phyloP scores from a whole-genome alignment of 2,797 vertebrate species.

The Alcedo atthis region DNA sequence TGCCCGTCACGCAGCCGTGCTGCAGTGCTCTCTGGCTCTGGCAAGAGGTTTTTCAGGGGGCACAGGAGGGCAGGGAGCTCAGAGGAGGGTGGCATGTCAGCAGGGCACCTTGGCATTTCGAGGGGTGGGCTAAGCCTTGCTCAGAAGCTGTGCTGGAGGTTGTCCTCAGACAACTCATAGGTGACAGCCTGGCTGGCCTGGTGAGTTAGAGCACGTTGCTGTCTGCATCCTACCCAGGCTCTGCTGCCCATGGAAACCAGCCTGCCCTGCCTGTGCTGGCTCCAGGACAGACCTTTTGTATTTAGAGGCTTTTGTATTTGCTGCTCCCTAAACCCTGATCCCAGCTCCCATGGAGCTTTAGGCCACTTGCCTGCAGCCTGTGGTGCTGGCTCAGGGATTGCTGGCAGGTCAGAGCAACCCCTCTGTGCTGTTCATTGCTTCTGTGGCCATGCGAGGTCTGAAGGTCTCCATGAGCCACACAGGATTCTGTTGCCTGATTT shows the following conservation, averaged over 20 bases:
- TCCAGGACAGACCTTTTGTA: not conserved
- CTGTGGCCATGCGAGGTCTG: not conserved
- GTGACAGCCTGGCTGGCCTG: not conserved
- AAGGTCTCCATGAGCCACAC: not conserved
- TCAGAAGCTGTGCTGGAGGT: not conserved
- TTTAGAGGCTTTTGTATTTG: not conserved
- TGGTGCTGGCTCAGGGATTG: rapidly evolving
- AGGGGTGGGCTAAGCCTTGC: not conserved
- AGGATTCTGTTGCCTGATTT: not conserved
- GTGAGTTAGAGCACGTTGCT: not conserved
- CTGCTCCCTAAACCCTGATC: not conserved
- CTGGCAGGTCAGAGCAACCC: not conserved
- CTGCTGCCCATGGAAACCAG: not conserved
- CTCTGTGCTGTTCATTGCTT: not conserved
- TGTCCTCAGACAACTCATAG: not conserved
- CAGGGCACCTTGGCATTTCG: not conserved
- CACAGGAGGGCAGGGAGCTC: not conserved
- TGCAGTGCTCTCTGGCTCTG: rapidly evolving
- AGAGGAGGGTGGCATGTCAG: not conserved
- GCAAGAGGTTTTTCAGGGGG: not conserved
- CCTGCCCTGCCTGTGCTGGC: not conserved
- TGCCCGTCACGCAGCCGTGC: rapidly evolving
- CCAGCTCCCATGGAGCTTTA: rapidly evolving
- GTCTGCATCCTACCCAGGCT: not conserved
- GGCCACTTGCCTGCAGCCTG: too few species aligned